Conservation (phyloP, 2,888 invertebrate genomes). For the Steinernema hermaphroditum region DNA sequence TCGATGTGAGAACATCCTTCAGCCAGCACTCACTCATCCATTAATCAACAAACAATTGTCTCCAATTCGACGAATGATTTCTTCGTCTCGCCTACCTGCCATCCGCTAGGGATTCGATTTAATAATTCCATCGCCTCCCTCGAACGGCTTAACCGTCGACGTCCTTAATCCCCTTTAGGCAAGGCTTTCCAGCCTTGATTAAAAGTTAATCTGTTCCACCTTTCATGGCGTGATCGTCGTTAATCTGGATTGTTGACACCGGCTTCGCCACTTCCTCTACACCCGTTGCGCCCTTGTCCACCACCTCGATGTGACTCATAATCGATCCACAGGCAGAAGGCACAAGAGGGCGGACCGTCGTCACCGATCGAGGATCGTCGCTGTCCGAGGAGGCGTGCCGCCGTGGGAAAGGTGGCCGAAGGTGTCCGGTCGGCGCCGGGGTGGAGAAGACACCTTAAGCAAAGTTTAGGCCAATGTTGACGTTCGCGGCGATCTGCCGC, state of each 20-base stretch:
- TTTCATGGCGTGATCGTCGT: background rate
- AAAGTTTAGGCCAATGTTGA: conserved; percentile 23
- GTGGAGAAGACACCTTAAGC: background rate
- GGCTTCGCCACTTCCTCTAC: no score
- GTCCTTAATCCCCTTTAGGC: conserved; percentile 16
- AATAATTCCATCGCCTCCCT: background rate
- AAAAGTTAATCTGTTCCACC: conserved; percentile 17
- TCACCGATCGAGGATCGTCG: background rate
- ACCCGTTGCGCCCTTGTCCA: no score
- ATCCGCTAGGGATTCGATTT: background rate
- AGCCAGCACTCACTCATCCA: background rate
- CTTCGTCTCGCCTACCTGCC: background rate
- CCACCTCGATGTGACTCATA: background rate
- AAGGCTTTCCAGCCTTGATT: conserved; percentile 19
- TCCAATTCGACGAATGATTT: conserved; percentile 14
- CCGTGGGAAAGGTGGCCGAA: background rate
- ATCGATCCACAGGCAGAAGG: background rate
- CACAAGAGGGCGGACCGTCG: conserved; percentile 2
- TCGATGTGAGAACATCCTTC: conserved; percentile 15
- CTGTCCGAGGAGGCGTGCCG: background rate
- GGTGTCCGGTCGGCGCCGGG: no score
- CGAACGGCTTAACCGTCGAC: background rate
- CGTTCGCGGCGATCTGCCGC: conserved; percentile 8
- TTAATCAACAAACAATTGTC: conserved; percentile 31
- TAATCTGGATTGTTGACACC: no score